phyloP scores from a whole-genome alignment of 2,888 invertebrate species.

The Desoria tigrina region DNA sequence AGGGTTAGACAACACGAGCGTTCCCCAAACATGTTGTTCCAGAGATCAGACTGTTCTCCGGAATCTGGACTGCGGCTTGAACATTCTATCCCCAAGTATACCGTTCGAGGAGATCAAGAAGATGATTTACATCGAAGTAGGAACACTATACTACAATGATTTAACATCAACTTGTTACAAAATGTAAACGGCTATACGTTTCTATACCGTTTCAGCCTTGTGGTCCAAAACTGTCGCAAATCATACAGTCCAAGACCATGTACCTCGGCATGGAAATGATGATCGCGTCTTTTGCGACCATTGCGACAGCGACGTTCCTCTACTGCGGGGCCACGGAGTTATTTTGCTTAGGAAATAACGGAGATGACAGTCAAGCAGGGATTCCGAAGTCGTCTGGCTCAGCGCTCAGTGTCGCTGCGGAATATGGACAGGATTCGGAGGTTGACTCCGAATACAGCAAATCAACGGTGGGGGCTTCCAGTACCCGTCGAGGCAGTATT shows the following conservation, averaged over 20 bases:
- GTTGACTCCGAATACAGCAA: too few species aligned
- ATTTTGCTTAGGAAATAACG: slow-evolving; percentile 14
- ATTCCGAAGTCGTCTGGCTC: too few species aligned
- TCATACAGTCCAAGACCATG: neutral
- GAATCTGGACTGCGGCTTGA: neutral
- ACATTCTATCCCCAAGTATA: neutral
- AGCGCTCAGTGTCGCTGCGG: too few species aligned
- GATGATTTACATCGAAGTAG: neutral
- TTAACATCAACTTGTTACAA: neutral
- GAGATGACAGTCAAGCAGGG: neutral
- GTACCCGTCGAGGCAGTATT: too few species aligned
- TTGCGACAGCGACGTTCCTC: slow-evolving; percentile 14
- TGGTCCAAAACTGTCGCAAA: neutral
- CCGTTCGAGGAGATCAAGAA: neutral
- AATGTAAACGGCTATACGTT: neutral
- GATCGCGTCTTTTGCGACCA: neutral
- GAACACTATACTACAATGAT: neutral
- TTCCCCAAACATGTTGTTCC: slow-evolving; percentile 28
- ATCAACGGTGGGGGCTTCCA: too few species aligned
- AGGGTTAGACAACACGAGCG: neutral
- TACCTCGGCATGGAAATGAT: slow-evolving; percentile 14
- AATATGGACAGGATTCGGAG: too few species aligned
- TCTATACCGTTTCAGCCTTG: slow-evolving; percentile 17
- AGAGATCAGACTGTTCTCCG: neutral
- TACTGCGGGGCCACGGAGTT: slow-evolving; percentile 23